Conservation (phyloP, 2,113 vertebrate genomes). For the Colistium nudipinnis region DNA sequence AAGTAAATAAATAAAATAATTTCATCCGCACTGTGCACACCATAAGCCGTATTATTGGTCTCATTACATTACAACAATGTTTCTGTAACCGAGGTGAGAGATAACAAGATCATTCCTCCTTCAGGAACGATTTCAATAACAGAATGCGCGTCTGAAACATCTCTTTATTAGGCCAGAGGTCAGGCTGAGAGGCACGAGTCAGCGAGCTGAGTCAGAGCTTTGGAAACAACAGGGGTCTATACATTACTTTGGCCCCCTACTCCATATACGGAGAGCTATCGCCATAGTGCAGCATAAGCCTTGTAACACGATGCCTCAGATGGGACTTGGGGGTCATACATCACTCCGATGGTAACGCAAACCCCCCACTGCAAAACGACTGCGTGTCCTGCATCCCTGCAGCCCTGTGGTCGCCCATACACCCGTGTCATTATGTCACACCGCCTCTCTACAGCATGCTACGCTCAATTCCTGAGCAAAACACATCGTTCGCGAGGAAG, state of each 20-base stretch:
- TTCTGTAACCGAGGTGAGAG: conserved; percentile 56
- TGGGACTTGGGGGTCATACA: conserved; percentile 78
- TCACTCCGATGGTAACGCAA: conserved; percentile 73
- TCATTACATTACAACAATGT: conserved; percentile 38
- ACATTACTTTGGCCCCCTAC: conserved; percentile 76
- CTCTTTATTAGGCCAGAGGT: conserved; percentile 73
- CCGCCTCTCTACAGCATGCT: conserved; percentile 48
- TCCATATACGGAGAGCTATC: conserved; percentile 75
- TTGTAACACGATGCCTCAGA: conserved; percentile 78
- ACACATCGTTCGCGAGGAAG: conserved; percentile 34
- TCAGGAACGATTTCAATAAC: conserved; percentile 49
- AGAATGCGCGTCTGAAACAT: conserved; percentile 54
- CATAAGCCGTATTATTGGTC: conserved; percentile 9
- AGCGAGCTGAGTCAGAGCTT: conserved; percentile 78
- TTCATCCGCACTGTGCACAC: neutral
- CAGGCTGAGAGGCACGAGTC: conserved; percentile 63
- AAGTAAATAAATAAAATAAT: neutral
- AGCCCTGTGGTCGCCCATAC: conserved; percentile 64
- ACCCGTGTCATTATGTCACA: conserved; percentile 71
- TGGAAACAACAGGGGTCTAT: conserved; percentile 72
- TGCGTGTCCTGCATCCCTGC: conserved; percentile 66
- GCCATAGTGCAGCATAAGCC: conserved; percentile 72
- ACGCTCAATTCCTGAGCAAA: conserved; percentile 47
- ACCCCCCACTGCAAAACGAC: conserved; percentile 73
- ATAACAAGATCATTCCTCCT: conserved; percentile 48